Base-by-base conservation (phyloP, 2,113 vertebrate genomes). In the Sprattus sprattus region DNA sequence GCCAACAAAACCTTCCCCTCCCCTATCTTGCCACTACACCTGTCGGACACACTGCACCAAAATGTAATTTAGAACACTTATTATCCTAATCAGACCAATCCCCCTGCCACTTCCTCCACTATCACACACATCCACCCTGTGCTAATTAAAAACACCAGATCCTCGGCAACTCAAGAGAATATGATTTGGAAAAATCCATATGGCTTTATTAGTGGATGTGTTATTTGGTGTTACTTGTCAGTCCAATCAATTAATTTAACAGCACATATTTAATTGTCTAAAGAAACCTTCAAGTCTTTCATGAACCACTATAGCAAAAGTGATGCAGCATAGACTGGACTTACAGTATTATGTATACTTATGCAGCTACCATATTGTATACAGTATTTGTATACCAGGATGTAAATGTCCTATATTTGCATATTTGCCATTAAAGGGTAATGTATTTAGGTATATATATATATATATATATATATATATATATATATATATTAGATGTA, bases 21-120 rank as follows among this genome's bases (percentile, higher is more conserved):
- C 92, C 87, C 89, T 91, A 91, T 93, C 92, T 92, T 90, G 90
- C 90, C 86, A 89, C 89, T 94, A 94, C 93, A 94, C 94, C 94
- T 95, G 94, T 92, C 92, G 80, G 90, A 92, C 91, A 91, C 89
- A 90, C 90, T 90, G 90, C 90, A 93, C 93, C 91, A 92, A 93
- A 92, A 92, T 84, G 91, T 93, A 91, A 92, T 93, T 92, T 94
- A 89, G 89, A 86, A 88, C 90, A 82, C 88, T 93, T 92, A 93
- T 93, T 93, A 92, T 92, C 89, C 91, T 90, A 92, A 94, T 93
- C 90, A 93, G 92, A 93, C 91, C 88, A 83, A 85, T 90, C 92
- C 91, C 88, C 86, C 87, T 85, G 86, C 87, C 83, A 18, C 47
- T 54, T 13, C 28, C 54, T 85, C 83, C 85, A 91, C 92, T 91